phyloP scores from a whole-genome alignment of 2,888 invertebrate genomes.

The Cheilosia grossa region DNA sequence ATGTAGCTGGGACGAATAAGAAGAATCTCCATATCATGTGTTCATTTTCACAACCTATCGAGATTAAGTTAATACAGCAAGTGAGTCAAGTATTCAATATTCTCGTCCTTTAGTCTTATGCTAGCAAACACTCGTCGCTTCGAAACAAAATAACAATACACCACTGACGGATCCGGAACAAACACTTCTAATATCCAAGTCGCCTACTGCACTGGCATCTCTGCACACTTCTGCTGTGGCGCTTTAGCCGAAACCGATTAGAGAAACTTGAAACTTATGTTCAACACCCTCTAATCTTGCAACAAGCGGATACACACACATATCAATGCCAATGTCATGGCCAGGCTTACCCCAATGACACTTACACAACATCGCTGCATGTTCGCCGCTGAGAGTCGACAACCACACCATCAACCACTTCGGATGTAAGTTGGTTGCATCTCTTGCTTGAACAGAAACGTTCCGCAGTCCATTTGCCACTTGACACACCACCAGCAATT shows the following conservation, averaged over 20 bases:
- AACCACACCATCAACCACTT: slow-evolving; percentile 42
- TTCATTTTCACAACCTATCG: too few species aligned
- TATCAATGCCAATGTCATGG: slow-evolving; percentile 69
- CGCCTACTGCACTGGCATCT: slow-evolving; percentile 6
- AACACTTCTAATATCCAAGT: neutral
- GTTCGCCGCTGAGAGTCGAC: slow-evolving; percentile 39
- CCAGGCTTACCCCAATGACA: slow-evolving; percentile 59
- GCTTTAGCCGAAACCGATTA: slow-evolving; percentile 29
- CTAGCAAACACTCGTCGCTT: neutral
- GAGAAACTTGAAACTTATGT: slow-evolving; percentile 28
- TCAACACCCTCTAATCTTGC: slow-evolving; percentile 21
- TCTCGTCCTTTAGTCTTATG: neutral
- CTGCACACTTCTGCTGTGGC: neutral
- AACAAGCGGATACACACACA: neutral
- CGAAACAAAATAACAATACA: slow-evolving; percentile 4
- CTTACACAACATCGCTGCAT: slow-evolving; percentile 59
- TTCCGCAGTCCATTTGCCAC: slow-evolving; percentile 71
- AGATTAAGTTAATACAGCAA: too few species aligned
- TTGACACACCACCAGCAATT: slow-evolving; percentile 74
- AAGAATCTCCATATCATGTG: too few species aligned
- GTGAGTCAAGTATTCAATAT: too few species aligned
- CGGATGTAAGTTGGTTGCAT: slow-evolving; percentile 39
- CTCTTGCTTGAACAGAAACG: slow-evolving; percentile 40
- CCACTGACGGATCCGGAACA: neutral
- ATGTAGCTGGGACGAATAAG: too few species aligned